Percentiles rank a stretch among this genome's conserved stretches.
Conservation (phyloP, 2,888 invertebrate species). For the Phymatocera aterrima region DNA sequence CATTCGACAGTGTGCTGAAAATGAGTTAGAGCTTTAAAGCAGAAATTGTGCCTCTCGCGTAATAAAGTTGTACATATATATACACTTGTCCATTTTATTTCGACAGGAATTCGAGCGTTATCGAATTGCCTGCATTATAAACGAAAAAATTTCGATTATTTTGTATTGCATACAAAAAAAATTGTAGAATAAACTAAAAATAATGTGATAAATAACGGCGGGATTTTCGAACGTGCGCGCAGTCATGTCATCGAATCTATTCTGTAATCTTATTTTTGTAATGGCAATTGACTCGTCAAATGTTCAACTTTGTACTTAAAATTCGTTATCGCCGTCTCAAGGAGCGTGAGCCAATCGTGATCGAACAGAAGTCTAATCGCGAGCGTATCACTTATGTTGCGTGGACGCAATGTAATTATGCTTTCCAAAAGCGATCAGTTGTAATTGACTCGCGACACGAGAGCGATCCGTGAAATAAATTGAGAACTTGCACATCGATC, state of each 20-base stretch:
- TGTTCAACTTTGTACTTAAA: too few species aligned
- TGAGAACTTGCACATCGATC: too few species aligned
- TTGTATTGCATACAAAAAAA: not conserved
- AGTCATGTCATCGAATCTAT: too few species aligned
- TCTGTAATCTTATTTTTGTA: too few species aligned
- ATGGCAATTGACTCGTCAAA: too few species aligned
- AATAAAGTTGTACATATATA: not conserved
- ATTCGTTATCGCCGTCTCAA: not conserved
- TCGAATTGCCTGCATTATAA: too few species aligned
- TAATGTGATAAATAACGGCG: too few species aligned
- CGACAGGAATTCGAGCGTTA: not conserved
- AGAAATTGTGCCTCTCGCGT: slow-evolving; percentile 1
- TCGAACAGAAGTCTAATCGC: not conserved
- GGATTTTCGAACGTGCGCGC: too few species aligned
- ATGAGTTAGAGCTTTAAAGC: not conserved
- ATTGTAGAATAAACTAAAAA: too few species aligned
- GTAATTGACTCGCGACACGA: too few species aligned
- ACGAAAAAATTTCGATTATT: not conserved
- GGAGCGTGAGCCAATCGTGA: not conserved
- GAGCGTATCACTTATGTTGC: not conserved
- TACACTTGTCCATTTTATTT: not conserved
- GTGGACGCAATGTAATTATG: not conserved
- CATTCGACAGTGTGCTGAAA: not conserved
- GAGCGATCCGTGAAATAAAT: too few species aligned
- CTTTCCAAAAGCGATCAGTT: not conserved